Evolutionary conservation across 2,797 vertebrate genomes (phyloP).

Genomic region (Myotis findleyi): DNA sequence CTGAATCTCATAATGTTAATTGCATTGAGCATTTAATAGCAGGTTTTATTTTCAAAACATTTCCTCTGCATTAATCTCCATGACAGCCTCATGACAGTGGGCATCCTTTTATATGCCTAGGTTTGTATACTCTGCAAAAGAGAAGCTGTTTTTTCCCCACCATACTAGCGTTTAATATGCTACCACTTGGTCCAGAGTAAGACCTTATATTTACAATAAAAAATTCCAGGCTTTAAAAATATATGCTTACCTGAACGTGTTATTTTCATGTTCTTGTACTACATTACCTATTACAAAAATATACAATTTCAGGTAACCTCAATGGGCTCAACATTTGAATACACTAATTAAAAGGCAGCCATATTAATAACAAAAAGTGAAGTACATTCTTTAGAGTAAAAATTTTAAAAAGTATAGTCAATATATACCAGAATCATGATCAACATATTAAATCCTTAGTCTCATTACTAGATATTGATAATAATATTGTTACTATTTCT

Average conservation of each 20-base stretch:
- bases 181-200: not conserved
- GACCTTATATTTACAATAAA: not conserved
- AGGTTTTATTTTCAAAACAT: conserved; percentile 23
- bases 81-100: not conserved
- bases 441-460: not conserved
- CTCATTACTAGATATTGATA: not conserved
- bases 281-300: not conserved
- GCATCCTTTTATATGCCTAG: not conserved
- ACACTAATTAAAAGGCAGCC: not conserved
- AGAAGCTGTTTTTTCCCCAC: not conserved
- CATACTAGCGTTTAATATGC: not conserved
- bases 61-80: conserved; percentile 1
- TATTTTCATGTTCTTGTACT: not conserved
- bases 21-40: not conserved
- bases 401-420: not conserved
- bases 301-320: not conserved
- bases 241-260: not conserved
- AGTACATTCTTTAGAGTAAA: not conserved
- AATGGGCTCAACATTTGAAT: not conserved
- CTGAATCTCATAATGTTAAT: not conserved
- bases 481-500: not conserved
- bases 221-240: not conserved
- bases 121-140: not conserved
- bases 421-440: not conserved
- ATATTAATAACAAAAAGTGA: not conserved